phyloP scores from a whole-genome alignment of 92 coral and sea anemone species.

The Zoanthus gigantus region DNA sequence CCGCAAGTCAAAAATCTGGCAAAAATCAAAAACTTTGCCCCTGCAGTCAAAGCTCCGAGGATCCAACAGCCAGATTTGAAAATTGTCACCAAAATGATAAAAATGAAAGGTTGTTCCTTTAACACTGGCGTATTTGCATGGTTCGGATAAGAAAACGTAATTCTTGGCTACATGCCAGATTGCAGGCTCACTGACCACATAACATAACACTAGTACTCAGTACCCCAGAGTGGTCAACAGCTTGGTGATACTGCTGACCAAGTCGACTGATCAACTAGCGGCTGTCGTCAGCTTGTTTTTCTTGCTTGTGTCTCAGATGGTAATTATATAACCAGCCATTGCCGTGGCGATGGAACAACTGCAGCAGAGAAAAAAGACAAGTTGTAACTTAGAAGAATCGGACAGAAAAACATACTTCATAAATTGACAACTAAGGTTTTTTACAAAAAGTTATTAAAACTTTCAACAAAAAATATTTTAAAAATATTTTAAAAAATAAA shows the following conservation, averaged over 20 bases:
- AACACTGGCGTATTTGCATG: not conserved
- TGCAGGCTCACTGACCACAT: not conserved
- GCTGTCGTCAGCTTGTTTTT: conserved; percentile 5
- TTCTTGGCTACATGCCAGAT: not conserved
- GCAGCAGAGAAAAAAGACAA: conserved; percentile 23
- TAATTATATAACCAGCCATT: conserved; percentile 90
- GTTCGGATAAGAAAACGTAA: not conserved
- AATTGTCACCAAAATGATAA: not conserved
- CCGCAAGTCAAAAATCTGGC: not conserved
- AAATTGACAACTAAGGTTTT: not conserved
- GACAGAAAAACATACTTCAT: not conserved
- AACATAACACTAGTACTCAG: not conserved
- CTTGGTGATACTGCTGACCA: not conserved
- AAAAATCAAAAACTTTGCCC: not conserved
- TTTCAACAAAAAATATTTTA: too few relatives aligned
- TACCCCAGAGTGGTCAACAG: not conserved
- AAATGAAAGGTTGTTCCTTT: not conserved
- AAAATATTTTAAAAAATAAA: too few relatives aligned
- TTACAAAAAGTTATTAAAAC: too few relatives aligned
- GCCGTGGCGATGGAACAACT: conserved; percentile 96
- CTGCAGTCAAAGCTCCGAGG: not conserved
- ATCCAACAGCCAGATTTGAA: not conserved
- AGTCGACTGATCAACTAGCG: not conserved
- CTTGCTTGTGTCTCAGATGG: conserved; percentile 70
- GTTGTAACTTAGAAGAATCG: not conserved